phyloP scores from a whole-genome alignment of 2,797 vertebrate genomes.

The Mallotus villosus region DNA sequence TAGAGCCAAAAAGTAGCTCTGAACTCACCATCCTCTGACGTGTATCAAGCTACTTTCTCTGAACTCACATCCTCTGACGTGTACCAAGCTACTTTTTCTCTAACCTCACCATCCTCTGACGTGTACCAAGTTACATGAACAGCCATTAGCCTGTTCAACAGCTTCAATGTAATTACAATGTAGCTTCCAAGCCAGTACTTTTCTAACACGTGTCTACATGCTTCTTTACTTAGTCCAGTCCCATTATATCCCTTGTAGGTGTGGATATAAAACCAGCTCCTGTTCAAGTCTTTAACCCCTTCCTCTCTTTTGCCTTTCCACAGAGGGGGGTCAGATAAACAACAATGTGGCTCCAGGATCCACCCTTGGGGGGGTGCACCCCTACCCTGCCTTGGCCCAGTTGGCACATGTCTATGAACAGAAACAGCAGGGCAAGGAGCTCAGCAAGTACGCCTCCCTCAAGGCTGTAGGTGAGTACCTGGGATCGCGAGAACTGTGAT shows the following conservation, averaged over 20 bases:
- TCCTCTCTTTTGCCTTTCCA: constrained; percentile 35
- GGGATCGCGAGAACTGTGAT: neutral
- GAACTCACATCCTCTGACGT: neutral
- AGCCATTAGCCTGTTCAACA: neutral
- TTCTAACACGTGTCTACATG: no score
- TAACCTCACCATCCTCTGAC: neutral
- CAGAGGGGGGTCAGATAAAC: constrained; percentile 92
- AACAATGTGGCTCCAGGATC: constrained; percentile 83
- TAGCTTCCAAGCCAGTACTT: no score
- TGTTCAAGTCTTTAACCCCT: neutral
- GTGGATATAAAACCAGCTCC: neutral
- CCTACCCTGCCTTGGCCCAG: constrained; percentile 89
- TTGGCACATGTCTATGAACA: constrained; percentile 93
- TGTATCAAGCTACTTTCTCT: no score
- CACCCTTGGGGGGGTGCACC: constrained; percentile 85
- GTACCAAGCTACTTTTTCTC: no score
- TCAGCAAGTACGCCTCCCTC: constrained; percentile 96
- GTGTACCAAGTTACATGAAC: neutral
- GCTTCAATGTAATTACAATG: neutral
- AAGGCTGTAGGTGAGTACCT: constrained; percentile 92
- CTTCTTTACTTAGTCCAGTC: no score
- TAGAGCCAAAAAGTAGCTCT: constrained; percentile 26
- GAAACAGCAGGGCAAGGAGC: constrained; percentile 88
- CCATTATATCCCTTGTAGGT: no score
- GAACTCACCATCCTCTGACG: constrained; percentile 6